Evolutionary conservation across 2,888 invertebrate species (phyloP), one percentile per base, ranked within the genome.

Genomic region (Lymantria monacha): DNA sequence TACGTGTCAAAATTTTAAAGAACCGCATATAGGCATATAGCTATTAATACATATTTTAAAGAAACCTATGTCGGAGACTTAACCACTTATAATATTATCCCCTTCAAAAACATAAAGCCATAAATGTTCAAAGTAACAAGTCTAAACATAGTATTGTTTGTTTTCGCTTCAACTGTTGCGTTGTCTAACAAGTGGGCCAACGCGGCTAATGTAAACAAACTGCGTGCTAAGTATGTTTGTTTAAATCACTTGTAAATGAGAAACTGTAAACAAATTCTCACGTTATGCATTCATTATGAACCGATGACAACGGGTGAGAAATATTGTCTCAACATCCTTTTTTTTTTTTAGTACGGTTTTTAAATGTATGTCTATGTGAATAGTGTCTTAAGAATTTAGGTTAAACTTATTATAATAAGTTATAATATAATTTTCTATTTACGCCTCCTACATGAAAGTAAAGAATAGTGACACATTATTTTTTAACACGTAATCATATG

Each of bases 181-280:
- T 66, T 65, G 58, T 63, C 72, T 69, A 77, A 82, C 84, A 83
- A 86, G 84, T 85, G 83, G 74, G 66, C 64, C 50, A 74, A 72
- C 46, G 44, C 36, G 33, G 40, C 30, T 30, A 49, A 42, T 62
- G 69, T 82, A 85, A 87, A 86, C 83, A 87, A 69, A 67, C 55
- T 59, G 61, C 55, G 66, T 61, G 61, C 54, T 67, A 64, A 71
- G 69, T 74, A 77, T 48, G 48, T 52, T 48, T 48, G 52, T 45
- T 74, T 74, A 78, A 72, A 73, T 74, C 69, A 70, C 61, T 66
- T 67, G 61, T 55, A 68, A 72, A 68, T 59, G 69, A 69, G 72
- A 74, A 70, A 53, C 51, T 69, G 73, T 83, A 80, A 83, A 84
- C 83, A 78, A 76, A 70, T 60, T 57, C 66, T 73, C 74, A 79